Percentiles rank a stretch among this genome's conserved stretches.
These are phyloP conservation scores for Hemistola chrysoprasaria DNA, from an alignment of 2,888 invertebrate species.

Conservation along the genomic window DNA sequence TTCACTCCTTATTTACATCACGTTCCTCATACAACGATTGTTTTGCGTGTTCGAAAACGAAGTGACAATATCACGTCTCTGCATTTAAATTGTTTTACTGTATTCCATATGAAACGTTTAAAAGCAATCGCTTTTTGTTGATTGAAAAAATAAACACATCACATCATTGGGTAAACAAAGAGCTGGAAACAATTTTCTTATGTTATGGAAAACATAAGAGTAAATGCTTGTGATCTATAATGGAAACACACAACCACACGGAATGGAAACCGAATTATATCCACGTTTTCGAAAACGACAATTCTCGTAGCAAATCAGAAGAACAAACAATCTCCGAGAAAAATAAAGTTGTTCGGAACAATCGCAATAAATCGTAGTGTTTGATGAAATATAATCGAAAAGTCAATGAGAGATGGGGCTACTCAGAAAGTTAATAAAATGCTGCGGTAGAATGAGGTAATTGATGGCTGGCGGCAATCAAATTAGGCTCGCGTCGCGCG, in stretches of 20 bases:
- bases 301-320: slow-evolving; percentile 24
- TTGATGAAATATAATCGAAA: slow-evolving; percentile 52
- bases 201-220: no score
- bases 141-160: slow-evolving; percentile 9
- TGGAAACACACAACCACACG: not conserved
- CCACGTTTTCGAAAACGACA: slow-evolving; percentile 16
- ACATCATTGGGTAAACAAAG: slow-evolving; percentile 6
- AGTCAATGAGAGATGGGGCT: slow-evolving; percentile 30
- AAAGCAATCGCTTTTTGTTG: slow-evolving; percentile 18
- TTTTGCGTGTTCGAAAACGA: slow-evolving; percentile 40
- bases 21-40: slow-evolving; percentile 45
- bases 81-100: slow-evolving; percentile 36
- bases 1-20: slow-evolving; percentile 58
- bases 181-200: no score
- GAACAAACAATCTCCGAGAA: slow-evolving; percentile 44
- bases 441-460: slow-evolving; percentile 65
- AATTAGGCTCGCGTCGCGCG: slow-evolving; percentile 75
- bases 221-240: no score
- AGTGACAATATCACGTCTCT: slow-evolving; percentile 40
- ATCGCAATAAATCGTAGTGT: slow-evolving; percentile 53
- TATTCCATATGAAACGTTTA: slow-evolving; percentile 35
- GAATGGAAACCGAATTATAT: slow-evolving; percentile 9
- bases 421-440: slow-evolving; percentile 60
- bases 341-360: slow-evolving; percentile 46
- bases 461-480: slow-evolving; percentile 76